These are phyloP conservation scores for Temnothorax rugatulus DNA, from an alignment of 2,888 invertebrate species.

Conservation along the genomic window DNA sequence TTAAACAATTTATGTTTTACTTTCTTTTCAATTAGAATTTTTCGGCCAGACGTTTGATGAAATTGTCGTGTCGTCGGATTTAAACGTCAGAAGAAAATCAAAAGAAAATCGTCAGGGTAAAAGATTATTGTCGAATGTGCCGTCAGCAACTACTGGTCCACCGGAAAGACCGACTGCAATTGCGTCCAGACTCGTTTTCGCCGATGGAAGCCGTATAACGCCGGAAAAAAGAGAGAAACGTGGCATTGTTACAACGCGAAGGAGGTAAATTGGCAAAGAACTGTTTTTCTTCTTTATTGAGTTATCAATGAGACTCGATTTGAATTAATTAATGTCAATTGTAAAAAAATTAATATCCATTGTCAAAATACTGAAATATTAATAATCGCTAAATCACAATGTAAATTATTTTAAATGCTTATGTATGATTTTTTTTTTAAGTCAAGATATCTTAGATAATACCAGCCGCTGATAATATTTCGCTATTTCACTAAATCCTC, in stretches of 20 bases:
- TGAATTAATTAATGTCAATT: not conserved
- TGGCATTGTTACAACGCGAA: slow-evolving; percentile 72
- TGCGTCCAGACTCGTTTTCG: slow-evolving; percentile 81
- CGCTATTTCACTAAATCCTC: not conserved
- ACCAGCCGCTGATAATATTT: slow-evolving; percentile 12
- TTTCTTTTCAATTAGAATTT: slow-evolving; percentile 73
- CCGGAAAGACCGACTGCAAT: slow-evolving; percentile 81
- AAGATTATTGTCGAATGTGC: slow-evolving; percentile 83
- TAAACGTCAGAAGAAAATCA: slow-evolving; percentile 83
- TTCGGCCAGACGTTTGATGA: slow-evolving; percentile 86
- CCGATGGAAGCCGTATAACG: slow-evolving; percentile 81
- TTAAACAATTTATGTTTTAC: not conserved
- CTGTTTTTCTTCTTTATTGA: not conserved
- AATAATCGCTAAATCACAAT: not conserved
- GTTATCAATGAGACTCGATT: not conserved
- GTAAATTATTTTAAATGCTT: not conserved
- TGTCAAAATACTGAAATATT: not conserved
- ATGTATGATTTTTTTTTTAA: not conserved
- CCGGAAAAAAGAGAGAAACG: slow-evolving; percentile 81
- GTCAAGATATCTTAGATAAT: not conserved
- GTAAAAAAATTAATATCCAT: not conserved
- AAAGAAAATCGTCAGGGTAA: slow-evolving; percentile 85
- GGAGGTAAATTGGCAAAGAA: slow-evolving; percentile 73
- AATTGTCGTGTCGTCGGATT: slow-evolving; percentile 85
- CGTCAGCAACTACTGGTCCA: slow-evolving; percentile 81